phyloP scores from a whole-genome alignment of 1,140 invertebrate species.

The Leguminivora glycinivorella region DNA sequence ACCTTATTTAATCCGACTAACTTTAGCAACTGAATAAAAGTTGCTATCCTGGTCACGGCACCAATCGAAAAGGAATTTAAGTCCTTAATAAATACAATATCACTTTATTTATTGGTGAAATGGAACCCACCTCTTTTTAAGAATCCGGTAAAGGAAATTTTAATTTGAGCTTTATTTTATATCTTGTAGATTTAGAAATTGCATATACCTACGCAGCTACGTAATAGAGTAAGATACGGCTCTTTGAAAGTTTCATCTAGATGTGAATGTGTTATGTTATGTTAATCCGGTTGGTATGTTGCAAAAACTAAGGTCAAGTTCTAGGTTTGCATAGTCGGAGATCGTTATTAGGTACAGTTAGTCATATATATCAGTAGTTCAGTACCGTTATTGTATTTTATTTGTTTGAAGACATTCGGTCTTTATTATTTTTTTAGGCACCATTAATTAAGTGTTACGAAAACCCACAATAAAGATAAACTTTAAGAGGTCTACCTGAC shows the following conservation, averaged over 20 bases:
- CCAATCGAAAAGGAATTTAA: no score
- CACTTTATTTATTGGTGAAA: no score
- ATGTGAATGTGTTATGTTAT: constrained; percentile 6
- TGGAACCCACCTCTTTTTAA: no score
- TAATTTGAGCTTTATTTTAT: not conserved
- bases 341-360: not conserved
- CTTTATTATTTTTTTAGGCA: not conserved
- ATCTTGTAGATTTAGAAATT: not conserved
- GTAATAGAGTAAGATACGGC: not conserved
- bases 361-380: not conserved
- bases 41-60: no score
- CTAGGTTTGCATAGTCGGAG: not conserved
- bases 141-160: not conserved
- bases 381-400: not conserved
- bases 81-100: no score
- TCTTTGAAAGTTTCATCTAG: not conserved
- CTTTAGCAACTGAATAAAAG: no score
- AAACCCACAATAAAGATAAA: no score
- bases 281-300: not conserved
- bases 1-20: no score
- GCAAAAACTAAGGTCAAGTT: constrained; percentile 26
- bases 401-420: no score
- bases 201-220: not conserved
- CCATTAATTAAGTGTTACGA: no score
- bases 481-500: no score